Base-by-base conservation (phyloP, 2,888 invertebrate species). In the Seira musarum region DNA sequence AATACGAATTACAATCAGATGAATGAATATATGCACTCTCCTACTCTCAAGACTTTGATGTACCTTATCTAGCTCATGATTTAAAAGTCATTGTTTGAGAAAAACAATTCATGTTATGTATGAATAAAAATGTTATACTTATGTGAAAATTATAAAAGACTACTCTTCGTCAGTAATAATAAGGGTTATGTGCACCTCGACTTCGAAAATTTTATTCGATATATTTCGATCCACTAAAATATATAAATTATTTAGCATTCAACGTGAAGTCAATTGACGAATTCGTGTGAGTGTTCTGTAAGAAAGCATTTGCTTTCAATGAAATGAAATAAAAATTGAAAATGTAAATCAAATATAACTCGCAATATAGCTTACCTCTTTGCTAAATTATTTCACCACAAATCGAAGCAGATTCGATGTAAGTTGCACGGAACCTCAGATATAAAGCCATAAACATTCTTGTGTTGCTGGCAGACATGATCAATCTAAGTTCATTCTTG, bases 361-460 rank as follows among this genome's bases (percentile, higher is more conserved):
- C 10, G 22, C 66, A 35, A 24, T 30, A 35, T 66, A 24, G 6
- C 15, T 57, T 57, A 57, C 57, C 57, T 57, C 8, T n/a, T 57
- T n/a, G n/a, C n/a, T n/a, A n/a, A n/a, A n/a, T n/a, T 46, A 10
- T 46, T 10, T 46, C 13, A 46, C 46, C 17, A n/a, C 57, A 57
- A 57, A 13, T 57, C 17, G 46, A 10, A 15, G 46, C 6, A 46
- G 46, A 46, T 46, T 46, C 46, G 15, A 15, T 46, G 46, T 10
- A 6, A 25, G 2, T 15, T 19, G 66, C 57, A 22, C 78, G 60
- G 19, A 73, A 73, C 22, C 73, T 80, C 1, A 73, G 6, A n/a
- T 63, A 80, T 15, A 80, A n/a, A 0, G 79, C 79, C 79, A 80
- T 80, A 1, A 80, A 24, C 69, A 80, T 73, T 64, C 73, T 21